Evolutionary conservation across 2,888 invertebrate species (phyloP).

Genomic region (Polylopha cassiicola): DNA sequence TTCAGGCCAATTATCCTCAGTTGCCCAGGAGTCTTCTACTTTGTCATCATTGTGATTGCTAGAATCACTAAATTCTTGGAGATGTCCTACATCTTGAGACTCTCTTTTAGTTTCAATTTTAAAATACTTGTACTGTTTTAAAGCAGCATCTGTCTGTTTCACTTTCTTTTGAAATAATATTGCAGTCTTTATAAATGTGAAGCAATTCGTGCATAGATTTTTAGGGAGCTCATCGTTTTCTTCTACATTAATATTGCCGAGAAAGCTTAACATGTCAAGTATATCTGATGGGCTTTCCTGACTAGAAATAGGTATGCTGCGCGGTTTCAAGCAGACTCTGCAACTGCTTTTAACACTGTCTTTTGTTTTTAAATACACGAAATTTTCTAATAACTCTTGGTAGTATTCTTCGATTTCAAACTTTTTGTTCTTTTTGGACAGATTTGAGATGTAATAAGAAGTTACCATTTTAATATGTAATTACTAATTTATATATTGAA

Average conservation of each 20-base stretch:
- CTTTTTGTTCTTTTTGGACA: conserved; percentile 22
- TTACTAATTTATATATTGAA: too few species aligned
- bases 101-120: conserved; percentile 7
- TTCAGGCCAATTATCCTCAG: conserved; percentile 20
- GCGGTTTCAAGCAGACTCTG: conserved; percentile 32
- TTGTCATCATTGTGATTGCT: conserved; percentile 5
- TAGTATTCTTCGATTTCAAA: conserved; percentile 23
- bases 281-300: conserved; percentile 21
- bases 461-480: too few species aligned
- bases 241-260: conserved; percentile 39
- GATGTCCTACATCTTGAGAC: neutral
- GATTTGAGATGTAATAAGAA: conserved; percentile 29
- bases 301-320: conserved; percentile 31
- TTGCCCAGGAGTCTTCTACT: conserved; percentile 1
- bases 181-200: conserved; percentile 45
- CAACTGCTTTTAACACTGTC: conserved; percentile 21
- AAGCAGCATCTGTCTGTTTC: conserved; percentile 38
- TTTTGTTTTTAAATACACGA: conserved; percentile 21
- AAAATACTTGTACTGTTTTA: conserved; percentile 31
- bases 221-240: conserved; percentile 47
- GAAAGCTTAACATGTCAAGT: conserved; percentile 26
- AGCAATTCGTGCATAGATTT: conserved; percentile 47
- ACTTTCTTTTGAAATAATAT: conserved; percentile 50
- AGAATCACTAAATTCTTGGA: conserved; percentile 3
- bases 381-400: conserved; percentile 20